Evolutionary conservation across 1,140 invertebrate species (phyloP), one percentile per base, ranked within the genome.

Genomic region (Ptiloglossa arizonensis): DNA sequence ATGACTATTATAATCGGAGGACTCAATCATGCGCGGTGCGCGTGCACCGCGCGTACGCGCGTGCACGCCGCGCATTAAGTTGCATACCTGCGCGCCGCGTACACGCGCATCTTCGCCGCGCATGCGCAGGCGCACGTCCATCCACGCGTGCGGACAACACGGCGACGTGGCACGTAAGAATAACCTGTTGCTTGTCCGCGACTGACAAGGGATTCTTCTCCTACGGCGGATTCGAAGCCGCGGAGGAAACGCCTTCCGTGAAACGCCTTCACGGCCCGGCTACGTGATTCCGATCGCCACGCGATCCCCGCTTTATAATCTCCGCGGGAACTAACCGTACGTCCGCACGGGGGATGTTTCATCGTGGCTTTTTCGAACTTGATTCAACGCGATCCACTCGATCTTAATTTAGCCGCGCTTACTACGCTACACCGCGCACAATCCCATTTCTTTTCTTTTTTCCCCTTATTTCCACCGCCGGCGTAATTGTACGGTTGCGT

Each of bases 121-220:
- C 54, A 29, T 11, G 54, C n/a, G 50, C 29, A n/a, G n/a, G n/a
- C n/a, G n/a, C n/a, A n/a, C n/a, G n/a, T n/a, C n/a, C n/a, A n/a
- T n/a, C n/a, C n/a, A 32, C 62, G 41, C 68, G 69, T 57, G 66
- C 6, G 24, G 27, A 52, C 52, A 27, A 19, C 38, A 27, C 48
- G 64, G 24, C 35, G 64, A 52, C 19, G 22, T 22, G 57, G 19
- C 24, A 68, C 59, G 72, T 66, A 66, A 81, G 64, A 72, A 63
- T 69, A 75, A 82, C 81, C 75, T 79, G 82, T 82, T 83, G 70
- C 81, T 64, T 41, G 59, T 56, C n/a, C 50, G 44, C 29, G 44
- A 38, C 63, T n/a, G 54, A 50, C 44, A 54, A 35, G 50, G 35
- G 71, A 82, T 78, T 72, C 59, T 48, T 56, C 52, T 75, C 50